Evolutionary conservation across 2,113 vertebrate species (phyloP).

Genomic region (Chiloscyllium plagiosum): DNA sequence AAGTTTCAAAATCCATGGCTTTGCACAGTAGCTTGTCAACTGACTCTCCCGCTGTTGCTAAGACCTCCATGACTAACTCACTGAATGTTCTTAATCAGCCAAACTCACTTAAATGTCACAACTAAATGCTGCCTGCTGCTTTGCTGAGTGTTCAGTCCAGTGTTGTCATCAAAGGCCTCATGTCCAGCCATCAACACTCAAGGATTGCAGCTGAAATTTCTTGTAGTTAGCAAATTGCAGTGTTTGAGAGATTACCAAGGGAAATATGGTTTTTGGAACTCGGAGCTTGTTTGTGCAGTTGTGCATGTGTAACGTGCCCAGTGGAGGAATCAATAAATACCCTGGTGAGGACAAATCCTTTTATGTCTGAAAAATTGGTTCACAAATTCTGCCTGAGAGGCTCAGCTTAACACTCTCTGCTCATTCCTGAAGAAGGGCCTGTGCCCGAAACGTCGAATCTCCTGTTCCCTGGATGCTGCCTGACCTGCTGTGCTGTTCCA

Average conservation of each 20-base stretch:
- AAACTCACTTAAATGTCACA: background rate
- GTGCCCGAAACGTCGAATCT: too few relatives aligned
- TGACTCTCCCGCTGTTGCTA: background rate
- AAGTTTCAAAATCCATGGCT: background rate
- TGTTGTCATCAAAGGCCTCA: background rate
- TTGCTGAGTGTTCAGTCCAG: background rate
- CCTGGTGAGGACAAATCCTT: background rate
- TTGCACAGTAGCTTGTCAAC: background rate
- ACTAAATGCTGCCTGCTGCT: background rate
- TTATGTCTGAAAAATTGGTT: background rate
- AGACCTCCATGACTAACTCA: background rate
- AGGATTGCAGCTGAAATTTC: background rate
- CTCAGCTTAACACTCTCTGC: too few relatives aligned
- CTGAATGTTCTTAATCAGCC: background rate
- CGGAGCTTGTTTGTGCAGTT: background rate
- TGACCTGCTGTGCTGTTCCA: too few relatives aligned
- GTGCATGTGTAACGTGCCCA: background rate
- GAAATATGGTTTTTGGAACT: conserved; percentile 6
- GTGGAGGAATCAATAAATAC: background rate
- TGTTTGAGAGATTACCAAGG: conserved; percentile 13
- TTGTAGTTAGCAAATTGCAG: background rate
- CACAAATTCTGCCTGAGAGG: background rate
- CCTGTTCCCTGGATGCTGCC: too few relatives aligned
- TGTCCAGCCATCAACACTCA: background rate
- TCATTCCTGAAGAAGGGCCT: too few relatives aligned